Conservation (phyloP, 2,888 invertebrate species). For the Diachrysia chrysitis region DNA sequence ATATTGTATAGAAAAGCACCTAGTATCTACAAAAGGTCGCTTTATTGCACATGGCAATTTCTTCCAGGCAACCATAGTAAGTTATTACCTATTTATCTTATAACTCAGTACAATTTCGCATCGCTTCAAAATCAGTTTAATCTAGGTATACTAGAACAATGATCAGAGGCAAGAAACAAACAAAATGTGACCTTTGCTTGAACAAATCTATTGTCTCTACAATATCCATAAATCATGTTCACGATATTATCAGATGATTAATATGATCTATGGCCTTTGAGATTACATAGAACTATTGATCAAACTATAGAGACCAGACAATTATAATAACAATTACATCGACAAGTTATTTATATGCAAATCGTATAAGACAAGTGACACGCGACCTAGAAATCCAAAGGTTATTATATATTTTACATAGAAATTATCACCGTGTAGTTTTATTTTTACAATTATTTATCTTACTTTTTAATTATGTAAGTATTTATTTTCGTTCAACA, state of each 20-base stretch:
- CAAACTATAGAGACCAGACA: constrained; percentile 47
- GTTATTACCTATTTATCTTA: too few relatives aligned
- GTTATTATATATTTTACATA: constrained; percentile 11
- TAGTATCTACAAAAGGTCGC: too few relatives aligned
- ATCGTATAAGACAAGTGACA: constrained; percentile 31
- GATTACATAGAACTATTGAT: constrained; percentile 44
- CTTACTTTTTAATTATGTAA: not conserved
- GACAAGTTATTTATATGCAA: constrained; percentile 35
- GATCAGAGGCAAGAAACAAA: constrained; percentile 17
- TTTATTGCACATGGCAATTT: too few relatives aligned
- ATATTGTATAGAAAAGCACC: too few relatives aligned
- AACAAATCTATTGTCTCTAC: constrained; percentile 58
- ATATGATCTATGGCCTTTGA: constrained; percentile 60
- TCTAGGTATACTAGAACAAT: not conserved
- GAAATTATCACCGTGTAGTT: not conserved
- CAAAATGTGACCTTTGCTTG: constrained; percentile 48
- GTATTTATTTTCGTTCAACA: not conserved
- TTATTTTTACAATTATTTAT: not conserved
- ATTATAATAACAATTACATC: constrained; percentile 44
- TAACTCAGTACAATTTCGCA: not conserved
- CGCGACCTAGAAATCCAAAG: constrained; percentile 19
- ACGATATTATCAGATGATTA: constrained; percentile 57
- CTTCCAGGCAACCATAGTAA: too few relatives aligned
- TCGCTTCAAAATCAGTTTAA: not conserved
- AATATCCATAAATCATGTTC: constrained; percentile 49